Conservation (phyloP, 2,797 vertebrate species). For the Bufotes viridis region DNA sequence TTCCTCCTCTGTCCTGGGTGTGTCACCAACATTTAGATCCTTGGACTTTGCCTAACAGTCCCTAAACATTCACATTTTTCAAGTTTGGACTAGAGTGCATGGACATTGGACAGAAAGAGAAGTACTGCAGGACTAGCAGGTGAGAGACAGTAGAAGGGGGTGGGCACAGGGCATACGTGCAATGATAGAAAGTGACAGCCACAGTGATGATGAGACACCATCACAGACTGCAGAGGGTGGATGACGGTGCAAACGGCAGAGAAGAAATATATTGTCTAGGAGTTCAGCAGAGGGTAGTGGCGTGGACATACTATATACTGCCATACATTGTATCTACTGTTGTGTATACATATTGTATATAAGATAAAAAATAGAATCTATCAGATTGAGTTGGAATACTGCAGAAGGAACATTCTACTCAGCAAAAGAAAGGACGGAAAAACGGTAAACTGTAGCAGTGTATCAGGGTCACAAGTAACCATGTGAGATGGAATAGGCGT, state of each 20-base stretch:
- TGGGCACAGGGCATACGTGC: background rate
- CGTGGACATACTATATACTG: background rate
- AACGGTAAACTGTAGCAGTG: background rate
- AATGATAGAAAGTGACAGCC: background rate
- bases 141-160: slow-evolving; percentile 24
- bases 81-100: slow-evolving; percentile 24
- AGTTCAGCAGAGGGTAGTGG: too few relatives aligned
- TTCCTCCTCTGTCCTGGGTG: slow-evolving; percentile 56
- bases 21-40: slow-evolving; percentile 15
- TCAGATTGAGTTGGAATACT: background rate
- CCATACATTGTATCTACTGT: background rate
- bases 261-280: too few relatives aligned
- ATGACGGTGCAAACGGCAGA: background rate
- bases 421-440: background rate
- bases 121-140: slow-evolving; percentile 18
- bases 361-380: background rate
- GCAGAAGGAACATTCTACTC: background rate
- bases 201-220: background rate
- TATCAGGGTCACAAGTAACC: background rate
- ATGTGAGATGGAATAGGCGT: background rate
- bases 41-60: slow-evolving; percentile 48
- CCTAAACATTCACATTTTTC: slow-evolving; percentile 41
- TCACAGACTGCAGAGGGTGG: background rate
- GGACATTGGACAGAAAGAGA: background rate
- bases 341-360: background rate